Percentiles rank a stretch among this genome's conserved stretches.
phyloP scores from a whole-genome alignment of 2,797 vertebrate species.

The Chromobotia macracanthus region DNA sequence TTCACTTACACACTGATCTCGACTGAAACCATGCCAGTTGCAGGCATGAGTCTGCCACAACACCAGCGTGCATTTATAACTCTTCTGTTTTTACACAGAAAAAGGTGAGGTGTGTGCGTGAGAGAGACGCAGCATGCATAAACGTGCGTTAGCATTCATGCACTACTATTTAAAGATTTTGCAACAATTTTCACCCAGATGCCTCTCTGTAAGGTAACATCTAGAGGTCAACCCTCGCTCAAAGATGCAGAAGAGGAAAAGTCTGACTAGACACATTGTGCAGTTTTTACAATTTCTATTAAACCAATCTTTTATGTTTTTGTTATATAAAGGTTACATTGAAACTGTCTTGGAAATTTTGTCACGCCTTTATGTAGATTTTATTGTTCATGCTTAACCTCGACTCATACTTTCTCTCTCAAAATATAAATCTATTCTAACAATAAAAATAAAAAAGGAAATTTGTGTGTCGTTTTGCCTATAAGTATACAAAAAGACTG shows the following conservation, averaged over 20 bases:
- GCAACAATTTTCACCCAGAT: constrained; percentile 47
- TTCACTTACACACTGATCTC: constrained; percentile 1
- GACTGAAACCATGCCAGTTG: constrained; percentile 52
- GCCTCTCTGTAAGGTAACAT: constrained; percentile 24
- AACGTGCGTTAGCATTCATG: constrained; percentile 12
- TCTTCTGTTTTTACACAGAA: constrained; percentile 34
- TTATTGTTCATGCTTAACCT: too few species aligned
- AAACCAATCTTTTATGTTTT: background rate
- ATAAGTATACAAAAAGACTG: too few species aligned
- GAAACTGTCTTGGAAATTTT: background rate
- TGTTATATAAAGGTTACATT: background rate
- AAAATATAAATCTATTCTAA: too few species aligned
- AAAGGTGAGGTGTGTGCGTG: constrained; percentile 18
- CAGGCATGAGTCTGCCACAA: constrained; percentile 39
- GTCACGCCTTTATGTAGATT: background rate
- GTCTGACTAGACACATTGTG: background rate
- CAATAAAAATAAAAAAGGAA: too few species aligned
- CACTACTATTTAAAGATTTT: constrained; percentile 51
- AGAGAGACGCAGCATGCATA: constrained; percentile 9
- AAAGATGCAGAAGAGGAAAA: background rate
- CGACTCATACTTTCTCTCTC: too few species aligned
- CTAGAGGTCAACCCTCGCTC: constrained; percentile 42
- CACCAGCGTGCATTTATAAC: constrained; percentile 49
- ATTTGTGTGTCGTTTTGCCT: too few species aligned
- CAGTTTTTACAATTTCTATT: background rate